Conservation (phyloP, 2,888 invertebrate species). For the Clostera curtula region DNA sequence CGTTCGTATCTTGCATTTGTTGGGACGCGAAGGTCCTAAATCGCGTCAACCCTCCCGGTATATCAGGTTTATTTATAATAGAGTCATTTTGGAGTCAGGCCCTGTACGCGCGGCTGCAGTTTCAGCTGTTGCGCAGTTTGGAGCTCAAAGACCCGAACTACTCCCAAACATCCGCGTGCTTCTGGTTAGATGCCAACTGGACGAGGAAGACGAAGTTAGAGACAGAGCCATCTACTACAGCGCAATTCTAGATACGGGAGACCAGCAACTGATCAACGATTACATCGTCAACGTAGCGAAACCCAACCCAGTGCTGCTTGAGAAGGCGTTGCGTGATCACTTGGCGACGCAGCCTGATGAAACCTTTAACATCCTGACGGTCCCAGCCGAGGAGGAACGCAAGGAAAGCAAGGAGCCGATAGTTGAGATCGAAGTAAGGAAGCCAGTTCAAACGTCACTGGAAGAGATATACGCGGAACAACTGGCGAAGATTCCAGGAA, state of each 20-base stretch:
- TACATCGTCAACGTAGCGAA: slow-evolving; percentile 84
- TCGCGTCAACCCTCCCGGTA: slow-evolving; percentile 93
- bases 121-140: slow-evolving; percentile 97
- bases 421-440: slow-evolving; percentile 83
- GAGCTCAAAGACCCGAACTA: slow-evolving; percentile 87
- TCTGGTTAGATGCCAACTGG: slow-evolving; percentile 91
- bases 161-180: slow-evolving; percentile 84
- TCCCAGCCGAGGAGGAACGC: slow-evolving; percentile 90
- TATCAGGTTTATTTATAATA: slow-evolving; percentile 89
- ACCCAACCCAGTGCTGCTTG: slow-evolving; percentile 91
- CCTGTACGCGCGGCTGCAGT: slow-evolving; percentile 98
- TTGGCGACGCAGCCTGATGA: slow-evolving; percentile 80
- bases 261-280: slow-evolving; percentile 81
- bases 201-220: slow-evolving; percentile 98
- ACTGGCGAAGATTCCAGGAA: slow-evolving; percentile 85
- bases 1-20: slow-evolving; percentile 94
- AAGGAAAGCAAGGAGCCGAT: slow-evolving; percentile 86
- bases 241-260: slow-evolving; percentile 83
- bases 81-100: slow-evolving; percentile 96
- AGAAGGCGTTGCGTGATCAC: slow-evolving; percentile 90
- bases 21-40: slow-evolving; percentile 97
- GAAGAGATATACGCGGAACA: slow-evolving; percentile 92
- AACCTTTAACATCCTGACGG: slow-evolving; percentile 89
- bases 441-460: slow-evolving; percentile 87
- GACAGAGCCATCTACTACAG: slow-evolving; percentile 98